phyloP scores from a whole-genome alignment of 1,140 invertebrate genomes.

The Pseudomyrmex concolor region DNA sequence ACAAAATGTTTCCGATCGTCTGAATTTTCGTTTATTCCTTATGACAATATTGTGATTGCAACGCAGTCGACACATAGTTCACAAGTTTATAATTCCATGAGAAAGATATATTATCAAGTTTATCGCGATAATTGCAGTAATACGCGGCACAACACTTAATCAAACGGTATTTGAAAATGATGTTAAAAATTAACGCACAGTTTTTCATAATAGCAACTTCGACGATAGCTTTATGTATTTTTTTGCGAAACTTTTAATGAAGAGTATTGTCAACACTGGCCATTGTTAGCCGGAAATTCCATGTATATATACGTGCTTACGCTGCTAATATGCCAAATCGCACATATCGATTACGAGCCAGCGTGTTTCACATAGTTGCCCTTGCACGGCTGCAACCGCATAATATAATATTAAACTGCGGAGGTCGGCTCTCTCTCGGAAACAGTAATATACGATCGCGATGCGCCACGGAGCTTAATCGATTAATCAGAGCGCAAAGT shows the following conservation, averaged over 20 bases:
- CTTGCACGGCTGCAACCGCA: conserved; percentile 49
- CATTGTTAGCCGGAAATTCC: conserved; percentile 25
- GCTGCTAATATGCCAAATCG: conserved; percentile 31
- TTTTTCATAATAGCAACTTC: not conserved
- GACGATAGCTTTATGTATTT: conserved; percentile 1
- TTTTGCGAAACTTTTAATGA: conserved; percentile 44
- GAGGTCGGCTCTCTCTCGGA: not conserved
- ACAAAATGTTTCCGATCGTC: too few species aligned
- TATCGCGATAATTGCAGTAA: not conserved
- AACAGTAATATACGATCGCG: conserved; percentile 31
- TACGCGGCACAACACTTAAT: not conserved
- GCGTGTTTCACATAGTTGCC: conserved; percentile 62
- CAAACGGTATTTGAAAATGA: not conserved
- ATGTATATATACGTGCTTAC: conserved; percentile 21
- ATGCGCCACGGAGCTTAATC: conserved; percentile 34
- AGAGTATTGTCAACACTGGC: conserved; percentile 13
- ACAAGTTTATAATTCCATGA: too few species aligned
- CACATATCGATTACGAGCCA: conserved; percentile 51
- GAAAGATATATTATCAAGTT: not conserved
- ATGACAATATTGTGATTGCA: too few species aligned
- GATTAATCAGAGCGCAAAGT: conserved; percentile 24
- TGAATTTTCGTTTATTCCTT: too few species aligned
- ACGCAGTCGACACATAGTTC: too few species aligned
- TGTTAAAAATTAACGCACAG: not conserved
- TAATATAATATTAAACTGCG: conserved; percentile 57